Conservation (phyloP, 37 sponge, comb jelly and placozoan genomes). For the Petrosia ficiformis region DNA sequence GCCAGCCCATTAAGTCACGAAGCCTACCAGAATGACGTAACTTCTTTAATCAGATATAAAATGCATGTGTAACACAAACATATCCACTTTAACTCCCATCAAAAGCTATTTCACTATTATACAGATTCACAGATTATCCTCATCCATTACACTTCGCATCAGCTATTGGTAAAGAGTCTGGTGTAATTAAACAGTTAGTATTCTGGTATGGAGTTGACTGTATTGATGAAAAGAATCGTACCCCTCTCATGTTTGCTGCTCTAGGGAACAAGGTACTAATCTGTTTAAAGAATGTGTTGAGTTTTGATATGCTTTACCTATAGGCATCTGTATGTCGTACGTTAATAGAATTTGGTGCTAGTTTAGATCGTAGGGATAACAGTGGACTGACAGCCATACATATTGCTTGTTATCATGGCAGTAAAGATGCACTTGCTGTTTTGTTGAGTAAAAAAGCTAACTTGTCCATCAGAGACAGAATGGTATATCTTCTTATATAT, state of each 20-base stretch:
- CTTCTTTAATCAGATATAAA: too few species aligned
- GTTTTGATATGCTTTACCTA: background rate
- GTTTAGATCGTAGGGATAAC: slow-evolving; percentile 33
- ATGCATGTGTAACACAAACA: too few species aligned
- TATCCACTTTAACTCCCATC: background rate
- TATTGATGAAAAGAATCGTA: slow-evolving; percentile 42
- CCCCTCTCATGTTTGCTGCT: slow-evolving; percentile 84
- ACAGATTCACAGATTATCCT: slow-evolving; percentile 50
- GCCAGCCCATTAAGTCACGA: too few species aligned
- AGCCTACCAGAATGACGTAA: too few species aligned
- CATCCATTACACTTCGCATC: slow-evolving; percentile 77
- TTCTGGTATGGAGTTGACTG: slow-evolving; percentile 80
- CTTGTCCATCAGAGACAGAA: slow-evolving; percentile 28
- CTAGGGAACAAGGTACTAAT: slow-evolving; percentile 55
- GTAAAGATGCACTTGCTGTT: slow-evolving; percentile 32
- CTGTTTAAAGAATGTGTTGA: background rate
- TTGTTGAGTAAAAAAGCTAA: slow-evolving; percentile 44
- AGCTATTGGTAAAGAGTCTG: slow-evolving; percentile 62
- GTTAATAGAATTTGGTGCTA: slow-evolving; percentile 58
- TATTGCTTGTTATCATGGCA: slow-evolving; percentile 68
- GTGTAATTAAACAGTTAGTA: slow-evolving; percentile 69
- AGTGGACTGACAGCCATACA: slow-evolving; percentile 74
- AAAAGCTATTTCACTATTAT: background rate
- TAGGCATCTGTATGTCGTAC: slow-evolving; percentile 31
- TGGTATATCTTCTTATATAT: slow-evolving; percentile 18